Conservation (phyloP, 2,888 invertebrate genomes). For the Lordiphosa andalusiaca region DNA sequence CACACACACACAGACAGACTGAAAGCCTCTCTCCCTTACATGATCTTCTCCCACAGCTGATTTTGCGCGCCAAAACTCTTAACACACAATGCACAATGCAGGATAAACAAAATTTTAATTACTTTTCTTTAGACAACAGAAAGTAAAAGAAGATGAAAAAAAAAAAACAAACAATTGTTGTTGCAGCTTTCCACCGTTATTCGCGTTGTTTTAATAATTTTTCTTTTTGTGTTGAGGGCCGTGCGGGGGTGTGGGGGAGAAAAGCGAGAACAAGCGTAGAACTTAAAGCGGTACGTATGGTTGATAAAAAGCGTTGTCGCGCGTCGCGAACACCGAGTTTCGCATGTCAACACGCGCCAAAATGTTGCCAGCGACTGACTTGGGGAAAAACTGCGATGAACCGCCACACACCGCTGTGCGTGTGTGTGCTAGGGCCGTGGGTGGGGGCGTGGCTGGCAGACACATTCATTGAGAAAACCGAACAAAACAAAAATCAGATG, state of each 20-base stretch:
- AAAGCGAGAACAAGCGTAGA: conserved; percentile 42
- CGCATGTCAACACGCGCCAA: conserved; percentile 80
- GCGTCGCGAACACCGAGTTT: conserved; percentile 44
- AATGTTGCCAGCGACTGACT: conserved; percentile 79
- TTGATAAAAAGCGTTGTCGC: conserved; percentile 42
- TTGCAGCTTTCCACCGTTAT: too few relatives aligned
- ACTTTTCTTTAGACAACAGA: neutral
- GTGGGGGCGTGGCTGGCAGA: conserved; percentile 6
- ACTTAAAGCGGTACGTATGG: conserved; percentile 65
- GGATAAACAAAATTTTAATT: too few relatives aligned
- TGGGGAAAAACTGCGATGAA: conserved; percentile 1
- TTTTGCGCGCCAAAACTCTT: conserved; percentile 3
- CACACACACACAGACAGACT: conserved; percentile 5
- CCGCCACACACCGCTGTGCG: conserved; percentile 10
- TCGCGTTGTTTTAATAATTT: neutral
- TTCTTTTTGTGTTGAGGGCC: conserved; percentile 5
- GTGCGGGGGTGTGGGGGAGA: neutral
- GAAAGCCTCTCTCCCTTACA: conserved; percentile 5
- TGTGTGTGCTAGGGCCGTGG: neutral
- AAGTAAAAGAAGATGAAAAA: conserved; percentile 8
- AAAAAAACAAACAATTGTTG: conserved; percentile 4
- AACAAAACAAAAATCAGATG: conserved; percentile 71
- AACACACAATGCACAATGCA: conserved; percentile 6
- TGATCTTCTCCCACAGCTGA: neutral
- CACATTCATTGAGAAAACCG: conserved; percentile 56